Percentiles rank a stretch among this genome's conserved stretches.
phyloP scores from a whole-genome alignment of 2,888 invertebrate genomes.

The Drosophila rellima region DNA sequence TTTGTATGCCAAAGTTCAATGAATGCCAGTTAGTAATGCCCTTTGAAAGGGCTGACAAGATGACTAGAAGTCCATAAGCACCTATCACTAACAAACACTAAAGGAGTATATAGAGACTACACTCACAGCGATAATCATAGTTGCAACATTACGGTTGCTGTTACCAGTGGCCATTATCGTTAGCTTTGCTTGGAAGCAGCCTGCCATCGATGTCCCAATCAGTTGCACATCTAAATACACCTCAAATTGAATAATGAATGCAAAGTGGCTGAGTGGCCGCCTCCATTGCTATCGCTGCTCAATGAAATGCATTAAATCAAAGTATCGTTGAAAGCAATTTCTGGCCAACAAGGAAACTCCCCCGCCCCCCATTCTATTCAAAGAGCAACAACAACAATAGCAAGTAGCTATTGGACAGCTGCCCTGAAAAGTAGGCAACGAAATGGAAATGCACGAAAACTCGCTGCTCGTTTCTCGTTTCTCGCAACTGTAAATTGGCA shows the following conservation, averaged over 20 bases:
- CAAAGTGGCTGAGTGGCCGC: conserved; percentile 69
- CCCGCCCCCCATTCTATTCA: not conserved
- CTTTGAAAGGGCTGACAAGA: conserved; percentile 31
- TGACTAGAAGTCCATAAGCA: conserved; percentile 29
- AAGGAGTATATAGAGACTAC: conserved; percentile 13
- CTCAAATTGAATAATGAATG: conserved; percentile 79
- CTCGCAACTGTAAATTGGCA: conserved; percentile 4
- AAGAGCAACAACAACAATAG: conserved; percentile 13
- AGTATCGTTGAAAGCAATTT: conserved; percentile 75
- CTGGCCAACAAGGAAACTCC: conserved; percentile 24
- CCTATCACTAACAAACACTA: conserved; percentile 10
- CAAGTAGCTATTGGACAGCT: conserved; percentile 30
- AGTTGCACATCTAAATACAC: conserved; percentile 73
- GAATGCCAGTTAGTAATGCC: conserved; percentile 29
- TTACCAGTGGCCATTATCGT: not conserved
- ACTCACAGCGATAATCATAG: conserved; percentile 45
- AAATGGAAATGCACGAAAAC: conserved; percentile 67
- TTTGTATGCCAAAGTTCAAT: conserved; percentile 57
- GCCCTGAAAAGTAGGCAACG: conserved; percentile 65
- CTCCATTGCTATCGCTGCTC: conserved; percentile 69
- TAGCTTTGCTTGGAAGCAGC: not conserved
- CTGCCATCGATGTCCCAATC: conserved; percentile 47
- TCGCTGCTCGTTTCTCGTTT: conserved; percentile 9
- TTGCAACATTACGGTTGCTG: conserved; percentile 3
- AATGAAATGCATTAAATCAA: conserved; percentile 80